Evolutionary conservation across 2,797 vertebrate species (phyloP).

Genomic region (Sebastes glaucus): DNA sequence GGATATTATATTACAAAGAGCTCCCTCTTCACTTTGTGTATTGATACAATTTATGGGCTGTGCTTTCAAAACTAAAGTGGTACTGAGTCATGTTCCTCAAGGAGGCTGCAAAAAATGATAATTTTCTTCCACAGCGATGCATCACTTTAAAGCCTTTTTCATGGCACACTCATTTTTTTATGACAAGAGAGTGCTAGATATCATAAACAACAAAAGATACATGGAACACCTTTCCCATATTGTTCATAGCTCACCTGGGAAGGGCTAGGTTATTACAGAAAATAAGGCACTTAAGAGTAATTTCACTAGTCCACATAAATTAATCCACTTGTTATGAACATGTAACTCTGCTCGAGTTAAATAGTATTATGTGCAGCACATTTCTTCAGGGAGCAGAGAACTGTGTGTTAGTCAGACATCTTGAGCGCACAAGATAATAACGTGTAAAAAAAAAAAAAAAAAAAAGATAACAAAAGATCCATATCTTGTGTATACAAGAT

Average conservation of each 20-base stretch:
- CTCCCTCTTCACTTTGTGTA: constrained; percentile 27
- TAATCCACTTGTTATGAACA: not conserved
- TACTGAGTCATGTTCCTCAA: constrained; percentile 28
- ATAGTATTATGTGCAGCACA: not conserved
- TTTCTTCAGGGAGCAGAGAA: not conserved
- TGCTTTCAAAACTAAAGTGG: constrained; percentile 38
- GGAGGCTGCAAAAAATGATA: constrained; percentile 14
- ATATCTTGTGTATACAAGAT: not conserved
- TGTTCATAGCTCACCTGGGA: not conserved
- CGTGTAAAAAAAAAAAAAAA: not conserved
- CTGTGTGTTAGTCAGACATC: not conserved
- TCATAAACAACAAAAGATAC: not conserved
- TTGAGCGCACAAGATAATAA: not conserved
- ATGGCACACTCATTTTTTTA: not conserved
- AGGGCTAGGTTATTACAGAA: not conserved
- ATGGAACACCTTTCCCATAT: not conserved
- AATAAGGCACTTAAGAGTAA: not conserved
- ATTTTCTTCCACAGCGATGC: constrained; percentile 8
- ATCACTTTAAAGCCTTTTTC: constrained; percentile 22
- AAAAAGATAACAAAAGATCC: not conserved
- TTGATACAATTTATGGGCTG: constrained; percentile 35
- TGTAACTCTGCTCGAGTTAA: not conserved
- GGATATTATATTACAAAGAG: constrained; percentile 25
- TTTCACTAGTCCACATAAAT: not conserved
- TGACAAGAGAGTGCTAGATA: not conserved